These are phyloP conservation scores for Diplazon laetatorius DNA, from an alignment of 2,888 invertebrate species.

Conservation along the genomic window DNA sequence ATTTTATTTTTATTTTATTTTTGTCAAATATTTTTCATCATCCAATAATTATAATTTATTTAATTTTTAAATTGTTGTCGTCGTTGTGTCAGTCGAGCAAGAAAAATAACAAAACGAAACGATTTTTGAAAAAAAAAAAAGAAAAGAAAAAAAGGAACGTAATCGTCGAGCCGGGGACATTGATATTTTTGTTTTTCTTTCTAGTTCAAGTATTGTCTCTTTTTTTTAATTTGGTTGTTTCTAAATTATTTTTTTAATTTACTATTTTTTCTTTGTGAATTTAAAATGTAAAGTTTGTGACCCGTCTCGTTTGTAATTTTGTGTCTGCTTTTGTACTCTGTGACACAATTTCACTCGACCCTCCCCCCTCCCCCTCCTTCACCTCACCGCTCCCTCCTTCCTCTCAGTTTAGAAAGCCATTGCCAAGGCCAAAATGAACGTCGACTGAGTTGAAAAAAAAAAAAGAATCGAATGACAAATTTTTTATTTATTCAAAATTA, in stretches of 20 bases:
- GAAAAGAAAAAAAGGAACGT: background rate
- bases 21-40: too few species aligned
- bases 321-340: slow-evolving; percentile 66
- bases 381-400: slow-evolving; percentile 79
- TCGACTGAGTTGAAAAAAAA: background rate
- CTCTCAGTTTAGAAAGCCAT: slow-evolving; percentile 81
- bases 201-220: too few species aligned
- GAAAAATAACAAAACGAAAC: too few species aligned
- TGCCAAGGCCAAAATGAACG: background rate
- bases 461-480: too few species aligned
- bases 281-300: slow-evolving; percentile 2
- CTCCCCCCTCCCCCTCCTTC: too few species aligned
- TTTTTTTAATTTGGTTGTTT: too few species aligned
- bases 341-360: too few species aligned
- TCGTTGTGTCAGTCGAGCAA: background rate
- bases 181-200: slow-evolving; percentile 22
- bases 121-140: too few species aligned
- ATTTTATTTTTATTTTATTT: too few species aligned
- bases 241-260: background rate
- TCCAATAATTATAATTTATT: too few species aligned
- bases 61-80: slow-evolving; percentile 32
- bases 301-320: slow-evolving; percentile 32
- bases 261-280: slow-evolving; percentile 25
- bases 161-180: slow-evolving; percentile 17
- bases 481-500: too few species aligned